Conservation (phyloP, 2,113 vertebrate genomes). For the Gila orcuttii region DNA sequence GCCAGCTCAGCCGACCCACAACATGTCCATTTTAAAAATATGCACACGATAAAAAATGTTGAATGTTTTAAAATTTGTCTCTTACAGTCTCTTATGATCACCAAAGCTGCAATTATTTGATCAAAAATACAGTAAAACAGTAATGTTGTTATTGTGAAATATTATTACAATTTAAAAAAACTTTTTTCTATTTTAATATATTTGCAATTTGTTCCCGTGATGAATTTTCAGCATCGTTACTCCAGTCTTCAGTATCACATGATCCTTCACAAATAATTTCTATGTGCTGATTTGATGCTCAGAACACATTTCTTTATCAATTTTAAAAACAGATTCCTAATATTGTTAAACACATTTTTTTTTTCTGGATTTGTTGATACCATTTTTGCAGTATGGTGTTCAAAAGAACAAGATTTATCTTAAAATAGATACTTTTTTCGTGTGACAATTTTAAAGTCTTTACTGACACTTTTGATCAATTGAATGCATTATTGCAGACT, state of each 20-base stretch:
- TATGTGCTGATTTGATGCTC: neutral
- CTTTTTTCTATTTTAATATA: neutral
- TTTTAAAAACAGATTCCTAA: neutral
- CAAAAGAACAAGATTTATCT: too few relatives aligned
- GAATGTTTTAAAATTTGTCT: too few relatives aligned
- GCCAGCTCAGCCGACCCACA: neutral
- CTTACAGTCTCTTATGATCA: neutral
- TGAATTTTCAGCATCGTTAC: too few relatives aligned
- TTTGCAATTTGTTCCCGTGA: neutral
- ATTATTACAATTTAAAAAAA: neutral
- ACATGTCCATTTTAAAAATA: neutral
- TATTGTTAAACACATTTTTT: too few relatives aligned
- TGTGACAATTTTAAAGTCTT: too few relatives aligned
- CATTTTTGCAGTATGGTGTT: too few relatives aligned
- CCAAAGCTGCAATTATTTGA: neutral
- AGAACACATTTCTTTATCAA: neutral
- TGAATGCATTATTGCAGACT: neutral
- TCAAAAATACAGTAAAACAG: conserved; percentile 1
- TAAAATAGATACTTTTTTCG: too few relatives aligned
- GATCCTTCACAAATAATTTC: too few relatives aligned
- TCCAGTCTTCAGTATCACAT: too few relatives aligned
- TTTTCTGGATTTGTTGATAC: too few relatives aligned
- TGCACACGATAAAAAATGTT: too few relatives aligned
- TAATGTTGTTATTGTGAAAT: neutral
- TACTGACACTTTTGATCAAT: neutral